Conservation (phyloP, 2,797 vertebrate species). For the Microctenopoma steveboyesi region DNA sequence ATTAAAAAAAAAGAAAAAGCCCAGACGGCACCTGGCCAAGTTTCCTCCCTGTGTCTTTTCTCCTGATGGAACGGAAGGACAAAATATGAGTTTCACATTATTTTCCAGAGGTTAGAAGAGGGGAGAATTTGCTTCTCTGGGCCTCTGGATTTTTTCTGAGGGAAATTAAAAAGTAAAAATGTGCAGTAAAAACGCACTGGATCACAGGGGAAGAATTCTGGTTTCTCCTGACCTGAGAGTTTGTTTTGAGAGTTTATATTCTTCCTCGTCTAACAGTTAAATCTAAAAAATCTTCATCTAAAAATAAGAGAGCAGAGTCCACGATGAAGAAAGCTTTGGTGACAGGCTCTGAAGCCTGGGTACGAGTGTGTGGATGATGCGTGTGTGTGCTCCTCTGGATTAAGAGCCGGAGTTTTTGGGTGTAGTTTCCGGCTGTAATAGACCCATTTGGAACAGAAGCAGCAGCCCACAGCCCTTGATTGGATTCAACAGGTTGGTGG, state of each 20-base stretch:
- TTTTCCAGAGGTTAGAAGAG: conserved; percentile 62
- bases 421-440: conserved; percentile 64
- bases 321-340: background rate
- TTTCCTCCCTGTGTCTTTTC: conserved; percentile 68
- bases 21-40: conserved; percentile 63
- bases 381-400: conserved; percentile 45
- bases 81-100: conserved; percentile 69
- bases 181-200: conserved; percentile 26
- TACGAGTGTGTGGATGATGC: conserved; percentile 51
- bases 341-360: conserved; percentile 32
- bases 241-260: too few relatives aligned
- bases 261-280: too few relatives aligned
- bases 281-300: too few relatives aligned
- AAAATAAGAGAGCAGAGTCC: background rate
- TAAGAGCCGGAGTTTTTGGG: conserved; percentile 80
- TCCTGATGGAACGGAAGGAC: conserved; percentile 70
- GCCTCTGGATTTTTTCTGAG: conserved; percentile 48
- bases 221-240: conserved; percentile 24
- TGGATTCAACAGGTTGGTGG: conserved; percentile 96
- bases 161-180: conserved; percentile 4
- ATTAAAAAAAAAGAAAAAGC: conserved; percentile 27
- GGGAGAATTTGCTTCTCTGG: conserved; percentile 25
- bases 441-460: conserved; percentile 85
- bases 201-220: conserved; percentile 11
- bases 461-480: conserved; percentile 85